Evolutionary conservation across 2,888 invertebrate species (phyloP).

Genomic region (Corbicula japonica): DNA sequence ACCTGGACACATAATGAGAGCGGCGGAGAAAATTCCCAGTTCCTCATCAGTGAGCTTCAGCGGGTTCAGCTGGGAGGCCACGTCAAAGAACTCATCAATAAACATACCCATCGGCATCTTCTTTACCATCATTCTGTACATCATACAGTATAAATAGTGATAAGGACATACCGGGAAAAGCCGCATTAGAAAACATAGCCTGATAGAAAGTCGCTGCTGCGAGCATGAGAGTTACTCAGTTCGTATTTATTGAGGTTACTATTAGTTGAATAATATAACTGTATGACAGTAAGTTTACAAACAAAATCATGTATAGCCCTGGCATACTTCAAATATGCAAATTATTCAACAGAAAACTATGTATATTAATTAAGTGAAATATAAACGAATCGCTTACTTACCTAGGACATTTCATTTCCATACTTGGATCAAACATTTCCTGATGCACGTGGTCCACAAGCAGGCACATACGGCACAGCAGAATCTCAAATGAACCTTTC

Average conservation of each 20-base stretch:
- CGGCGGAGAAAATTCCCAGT: slow-evolving; percentile 83
- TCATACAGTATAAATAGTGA: too few species aligned
- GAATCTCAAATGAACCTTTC: slow-evolving; percentile 86
- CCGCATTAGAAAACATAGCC: too few species aligned
- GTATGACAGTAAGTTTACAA: too few species aligned
- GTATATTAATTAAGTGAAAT: too few species aligned
- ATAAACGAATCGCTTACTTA: slow-evolving; percentile 63
- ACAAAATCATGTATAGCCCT: too few species aligned
- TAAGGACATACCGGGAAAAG: too few species aligned
- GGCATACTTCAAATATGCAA: too few species aligned
- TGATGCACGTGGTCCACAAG: slow-evolving; percentile 81
- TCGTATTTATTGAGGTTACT: too few species aligned
- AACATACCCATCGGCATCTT: slow-evolving; percentile 84
- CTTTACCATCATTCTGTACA: slow-evolving; percentile 77
- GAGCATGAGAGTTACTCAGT: too few species aligned
- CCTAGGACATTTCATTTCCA: slow-evolving; percentile 84
- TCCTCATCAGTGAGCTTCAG: slow-evolving; percentile 83
- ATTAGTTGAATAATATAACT: too few species aligned
- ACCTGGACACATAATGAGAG: slow-evolving; percentile 85
- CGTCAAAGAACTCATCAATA: slow-evolving; percentile 84
- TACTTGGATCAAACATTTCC: slow-evolving; percentile 84
- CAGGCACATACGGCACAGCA: slow-evolving; percentile 83
- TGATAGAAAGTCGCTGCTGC: too few species aligned
- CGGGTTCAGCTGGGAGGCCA: slow-evolving; percentile 81
- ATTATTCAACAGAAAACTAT: too few species aligned